Conservation (phyloP, 1,140 invertebrate genomes). For the Maniola jurtina region DNA sequence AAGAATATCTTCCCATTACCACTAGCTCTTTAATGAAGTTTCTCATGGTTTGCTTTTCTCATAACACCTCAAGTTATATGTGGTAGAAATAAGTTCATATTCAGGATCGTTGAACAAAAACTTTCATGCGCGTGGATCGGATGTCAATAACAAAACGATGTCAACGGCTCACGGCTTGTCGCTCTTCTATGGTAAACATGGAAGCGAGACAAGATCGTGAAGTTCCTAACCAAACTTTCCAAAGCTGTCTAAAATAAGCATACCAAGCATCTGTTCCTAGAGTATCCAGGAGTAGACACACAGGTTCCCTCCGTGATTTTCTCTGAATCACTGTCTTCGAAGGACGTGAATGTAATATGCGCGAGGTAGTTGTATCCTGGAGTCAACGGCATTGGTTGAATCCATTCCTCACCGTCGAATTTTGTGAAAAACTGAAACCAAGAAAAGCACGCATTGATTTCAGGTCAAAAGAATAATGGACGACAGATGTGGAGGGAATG, state of each 20-base stretch:
- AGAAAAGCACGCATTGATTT: background rate
- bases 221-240: too few species aligned
- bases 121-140: too few species aligned
- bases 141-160: too few species aligned
- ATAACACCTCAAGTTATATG: too few species aligned
- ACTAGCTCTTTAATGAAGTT: too few species aligned
- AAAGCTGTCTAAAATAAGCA: background rate
- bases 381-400: slow-evolving; percentile 30
- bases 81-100: too few species aligned
- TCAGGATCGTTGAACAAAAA: too few species aligned
- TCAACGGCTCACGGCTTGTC: too few species aligned
- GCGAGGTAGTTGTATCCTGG: slow-evolving; percentile 46
- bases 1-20: background rate
- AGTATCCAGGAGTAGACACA: slow-evolving; percentile 33
- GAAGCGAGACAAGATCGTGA: too few species aligned
- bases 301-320: slow-evolving; percentile 46
- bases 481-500: too few species aligned
- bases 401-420: slow-evolving; percentile 47
- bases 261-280: slow-evolving; percentile 46
- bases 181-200: too few species aligned
- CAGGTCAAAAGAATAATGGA: background rate
- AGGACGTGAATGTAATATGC: slow-evolving; percentile 41
- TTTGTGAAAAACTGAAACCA: slow-evolving; percentile 47
- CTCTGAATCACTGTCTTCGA: slow-evolving; percentile 40
- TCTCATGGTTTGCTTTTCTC: too few species aligned